phyloP scores from a whole-genome alignment of 2,113 vertebrate genomes.

The Brachirus orientalis region DNA sequence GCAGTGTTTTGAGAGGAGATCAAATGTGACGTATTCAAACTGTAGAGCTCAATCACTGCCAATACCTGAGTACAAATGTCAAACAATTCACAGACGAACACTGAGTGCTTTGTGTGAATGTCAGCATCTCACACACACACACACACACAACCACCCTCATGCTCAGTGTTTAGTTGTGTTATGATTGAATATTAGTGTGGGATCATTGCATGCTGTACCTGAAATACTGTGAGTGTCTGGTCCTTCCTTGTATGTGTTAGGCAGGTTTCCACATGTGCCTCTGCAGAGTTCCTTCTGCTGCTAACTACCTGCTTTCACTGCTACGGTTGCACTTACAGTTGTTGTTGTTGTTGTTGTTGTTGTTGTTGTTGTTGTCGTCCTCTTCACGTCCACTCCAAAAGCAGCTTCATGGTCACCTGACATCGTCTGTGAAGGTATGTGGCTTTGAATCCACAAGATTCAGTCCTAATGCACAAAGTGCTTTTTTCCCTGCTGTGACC shows the following conservation, averaged over 20 bases:
- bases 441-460: neutral
- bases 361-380: neutral
- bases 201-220: neutral
- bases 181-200: slow-evolving; percentile 22
- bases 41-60: no score
- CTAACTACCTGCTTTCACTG: slow-evolving; percentile 9
- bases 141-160: neutral
- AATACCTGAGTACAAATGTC: no score
- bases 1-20: no score
- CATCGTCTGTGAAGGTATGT: neutral
- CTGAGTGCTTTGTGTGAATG: no score
- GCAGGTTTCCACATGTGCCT: slow-evolving; percentile 75
- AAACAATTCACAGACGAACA: no score
- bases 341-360: no score
- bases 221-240: slow-evolving; percentile 28
- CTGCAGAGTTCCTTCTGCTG: slow-evolving; percentile 7
- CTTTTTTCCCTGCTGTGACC: neutral
- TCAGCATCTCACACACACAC: slow-evolving; percentile 2
- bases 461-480: neutral
- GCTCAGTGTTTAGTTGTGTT: neutral
- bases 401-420: neutral
- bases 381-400: neutral
- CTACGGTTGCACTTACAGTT: neutral
- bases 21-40: no score
- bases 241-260: slow-evolving; percentile 49